A percentile compares a stretch with the other conserved stretches of the same genome.
phyloP scores from a whole-genome alignment of 2,888 invertebrate genomes.

The Volucella zonaria region DNA sequence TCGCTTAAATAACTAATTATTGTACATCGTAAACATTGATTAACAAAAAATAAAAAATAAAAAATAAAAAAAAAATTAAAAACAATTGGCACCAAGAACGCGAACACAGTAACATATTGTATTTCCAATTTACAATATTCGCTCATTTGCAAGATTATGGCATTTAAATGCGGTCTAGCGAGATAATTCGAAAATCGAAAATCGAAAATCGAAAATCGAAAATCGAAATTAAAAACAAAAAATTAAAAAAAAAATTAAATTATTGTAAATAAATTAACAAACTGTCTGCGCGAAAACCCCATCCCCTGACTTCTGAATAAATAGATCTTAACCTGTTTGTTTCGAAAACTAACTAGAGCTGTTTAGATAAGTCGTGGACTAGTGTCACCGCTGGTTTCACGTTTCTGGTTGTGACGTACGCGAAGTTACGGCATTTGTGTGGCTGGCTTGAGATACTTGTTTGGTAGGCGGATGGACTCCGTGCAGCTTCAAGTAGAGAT shows the following conservation, averaged over 20 bases:
- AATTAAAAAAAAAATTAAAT: conserved; percentile 1
- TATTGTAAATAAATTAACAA: conserved; percentile 25
- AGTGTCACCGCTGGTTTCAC: conserved; percentile 10
- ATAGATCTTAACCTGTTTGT: conserved; percentile 54
- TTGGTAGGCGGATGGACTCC: conserved; percentile 35
- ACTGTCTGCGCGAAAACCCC: conserved; percentile 17
- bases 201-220: conserved; percentile 34
- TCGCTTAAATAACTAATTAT: conserved; percentile 39
- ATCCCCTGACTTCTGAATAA: conserved; percentile 9
- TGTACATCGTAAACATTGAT: conserved; percentile 27
- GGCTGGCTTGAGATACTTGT: conserved; percentile 31
- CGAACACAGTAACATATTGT: conserved; percentile 27
- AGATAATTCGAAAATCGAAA: conserved; percentile 31
- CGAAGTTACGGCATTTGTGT: conserved; percentile 33
- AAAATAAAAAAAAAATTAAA: too few species aligned
- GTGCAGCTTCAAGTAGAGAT: conserved; percentile 56
- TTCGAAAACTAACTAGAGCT: conserved; percentile 1
- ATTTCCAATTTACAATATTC: conserved; percentile 1
- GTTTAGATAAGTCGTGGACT: conserved; percentile 53
- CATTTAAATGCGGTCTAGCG: conserved; percentile 42
- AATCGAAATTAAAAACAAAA: conserved; percentile 13
- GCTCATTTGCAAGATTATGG: conserved; percentile 37
- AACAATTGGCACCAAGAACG: conserved; percentile 43
- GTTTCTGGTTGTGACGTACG: conserved; percentile 50
- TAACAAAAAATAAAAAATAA: conserved; percentile 17